A percentile compares a stretch with the other conserved stretches of the same genome.
Evolutionary conservation across 2,797 vertebrate species (phyloP).

Genomic region (Simalia tracyae): DNA sequence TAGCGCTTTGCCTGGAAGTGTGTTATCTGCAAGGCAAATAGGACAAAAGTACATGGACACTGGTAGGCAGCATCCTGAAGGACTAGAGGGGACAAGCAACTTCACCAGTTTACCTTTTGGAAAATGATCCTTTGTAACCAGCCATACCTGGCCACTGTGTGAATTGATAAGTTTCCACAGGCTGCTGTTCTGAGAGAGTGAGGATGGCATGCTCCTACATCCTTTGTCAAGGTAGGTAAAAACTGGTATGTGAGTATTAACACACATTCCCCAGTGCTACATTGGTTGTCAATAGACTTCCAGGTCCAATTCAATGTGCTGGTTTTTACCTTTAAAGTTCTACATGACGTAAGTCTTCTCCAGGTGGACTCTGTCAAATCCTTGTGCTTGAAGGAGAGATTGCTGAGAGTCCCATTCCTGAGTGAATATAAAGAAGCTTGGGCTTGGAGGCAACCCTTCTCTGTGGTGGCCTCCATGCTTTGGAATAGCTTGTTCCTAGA

Average conservation of each 20-base stretch:
- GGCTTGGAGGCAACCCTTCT: not conserved
- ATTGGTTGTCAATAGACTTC: not conserved
- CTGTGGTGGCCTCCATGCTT: not conserved
- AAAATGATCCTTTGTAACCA: not conserved
- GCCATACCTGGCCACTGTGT: not conserved
- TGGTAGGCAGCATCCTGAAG: not conserved
- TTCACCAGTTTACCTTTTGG: not conserved
- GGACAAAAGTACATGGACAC: not conserved
- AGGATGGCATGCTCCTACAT: not conserved
- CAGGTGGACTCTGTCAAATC: not conserved
- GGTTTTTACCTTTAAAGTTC: not conserved
- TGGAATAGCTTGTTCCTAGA: not conserved
- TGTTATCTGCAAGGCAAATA: not conserved
- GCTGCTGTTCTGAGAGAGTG: not conserved
- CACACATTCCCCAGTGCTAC: not conserved
- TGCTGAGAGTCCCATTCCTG: not conserved
- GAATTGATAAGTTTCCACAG: not conserved
- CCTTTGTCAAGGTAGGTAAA: not conserved
- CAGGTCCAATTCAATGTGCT: not conserved
- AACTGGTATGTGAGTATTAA: not conserved
- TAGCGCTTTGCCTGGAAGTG: not conserved
- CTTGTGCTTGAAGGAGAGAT: not conserved
- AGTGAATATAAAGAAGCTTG: not conserved
- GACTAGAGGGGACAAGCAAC: not conserved
- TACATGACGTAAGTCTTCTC: not conserved